A percentile compares a stretch with the other conserved stretches of the same genome.
Conservation (phyloP, 64 coral and sea anemone genomes). For the Platygyra sinensis region DNA sequence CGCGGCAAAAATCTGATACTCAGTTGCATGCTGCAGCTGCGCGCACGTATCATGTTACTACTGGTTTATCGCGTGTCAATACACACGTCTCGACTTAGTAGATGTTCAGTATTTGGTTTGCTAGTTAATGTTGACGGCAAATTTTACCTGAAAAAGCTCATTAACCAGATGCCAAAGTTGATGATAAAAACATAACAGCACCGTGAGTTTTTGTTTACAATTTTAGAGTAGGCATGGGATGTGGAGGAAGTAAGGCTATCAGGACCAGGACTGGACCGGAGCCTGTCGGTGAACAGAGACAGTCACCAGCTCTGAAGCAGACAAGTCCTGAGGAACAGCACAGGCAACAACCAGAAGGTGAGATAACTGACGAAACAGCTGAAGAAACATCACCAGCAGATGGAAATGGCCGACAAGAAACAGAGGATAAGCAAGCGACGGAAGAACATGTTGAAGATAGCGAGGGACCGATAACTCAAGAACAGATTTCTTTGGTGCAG, state of each 20-base stretch:
- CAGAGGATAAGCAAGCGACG: not conserved
- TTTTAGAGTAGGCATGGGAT: constrained; percentile 16
- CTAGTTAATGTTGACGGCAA: too few species aligned
- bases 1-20: too few species aligned
- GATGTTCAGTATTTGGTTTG: too few species aligned
- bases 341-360: not conserved
- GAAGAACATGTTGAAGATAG: not conserved
- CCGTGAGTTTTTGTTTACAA: not conserved
- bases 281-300: not conserved
- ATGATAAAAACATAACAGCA: too few species aligned
- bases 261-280: not conserved
- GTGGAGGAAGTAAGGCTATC: constrained; percentile 1
- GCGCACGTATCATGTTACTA: too few species aligned
- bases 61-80: too few species aligned
- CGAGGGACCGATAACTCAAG: not conserved
- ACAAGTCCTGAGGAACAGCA: not conserved
- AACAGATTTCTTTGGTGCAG: constrained; percentile 31
- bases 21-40: too few species aligned
- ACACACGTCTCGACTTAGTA: too few species aligned
- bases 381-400: too few species aligned
- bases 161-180: too few species aligned
- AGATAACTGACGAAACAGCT: not conserved
- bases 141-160: too few species aligned
- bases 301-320: not conserved
- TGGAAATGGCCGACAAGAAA: too few species aligned